Conservation (phyloP, 2,888 invertebrate species). For the Phortica magna region DNA sequence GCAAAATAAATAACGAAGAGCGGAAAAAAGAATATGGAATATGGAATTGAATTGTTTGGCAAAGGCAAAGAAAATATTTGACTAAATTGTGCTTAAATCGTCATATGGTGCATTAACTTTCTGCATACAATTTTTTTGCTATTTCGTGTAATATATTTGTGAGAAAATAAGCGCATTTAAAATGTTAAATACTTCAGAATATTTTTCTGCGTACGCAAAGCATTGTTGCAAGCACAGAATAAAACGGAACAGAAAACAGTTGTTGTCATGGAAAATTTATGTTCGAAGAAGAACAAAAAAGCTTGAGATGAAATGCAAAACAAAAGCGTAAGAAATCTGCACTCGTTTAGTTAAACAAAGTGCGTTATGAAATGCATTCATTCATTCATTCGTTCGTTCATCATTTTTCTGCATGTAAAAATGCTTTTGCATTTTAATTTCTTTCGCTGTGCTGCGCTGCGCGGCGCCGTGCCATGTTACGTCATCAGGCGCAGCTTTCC, state of each 20-base stretch:
- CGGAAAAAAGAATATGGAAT: neutral
- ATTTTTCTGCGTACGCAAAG: no score
- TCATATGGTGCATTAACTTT: slow-evolving; percentile 15
- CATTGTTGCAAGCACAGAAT: no score
- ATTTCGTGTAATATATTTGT: no score
- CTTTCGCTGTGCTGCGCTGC: neutral
- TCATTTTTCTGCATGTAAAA: slow-evolving; percentile 2
- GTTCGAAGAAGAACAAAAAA: neutral
- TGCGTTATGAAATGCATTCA: slow-evolving; percentile 12
- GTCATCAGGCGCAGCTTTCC: neutral
- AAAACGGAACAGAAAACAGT: no score
- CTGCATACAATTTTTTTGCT: neutral
- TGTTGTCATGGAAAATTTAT: neutral
- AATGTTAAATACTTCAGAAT: no score
- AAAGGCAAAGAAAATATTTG: neutral
- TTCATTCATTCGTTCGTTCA: neutral
- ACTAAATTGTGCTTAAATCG: neutral
- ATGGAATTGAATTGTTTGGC: neutral
- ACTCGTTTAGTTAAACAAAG: neutral
- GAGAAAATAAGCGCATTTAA: no score
- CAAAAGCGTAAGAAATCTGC: neutral
- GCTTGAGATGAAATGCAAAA: neutral
- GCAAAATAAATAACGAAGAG: neutral
- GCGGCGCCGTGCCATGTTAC: neutral
- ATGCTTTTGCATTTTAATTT: slow-evolving; percentile 29